Evolutionary conservation across 2,888 invertebrate species (phyloP), one percentile per base, ranked within the genome.

Genomic region (Dione vanillae): DNA sequence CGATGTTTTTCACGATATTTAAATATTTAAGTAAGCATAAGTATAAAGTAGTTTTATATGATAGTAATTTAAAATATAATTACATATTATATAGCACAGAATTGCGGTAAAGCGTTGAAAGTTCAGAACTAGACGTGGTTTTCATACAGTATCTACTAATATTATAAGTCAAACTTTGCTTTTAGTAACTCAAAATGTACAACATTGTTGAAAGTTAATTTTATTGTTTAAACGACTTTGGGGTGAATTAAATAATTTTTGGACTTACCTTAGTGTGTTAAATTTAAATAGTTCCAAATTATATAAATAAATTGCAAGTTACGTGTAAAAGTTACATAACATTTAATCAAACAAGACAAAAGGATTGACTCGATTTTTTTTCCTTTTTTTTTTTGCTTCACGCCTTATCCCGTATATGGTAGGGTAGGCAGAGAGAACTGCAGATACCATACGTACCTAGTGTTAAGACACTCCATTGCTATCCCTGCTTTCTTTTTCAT

Each of bases 91-190:
- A 58, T 11, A 66, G 66, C 67, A 52, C 69, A 65, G 71, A 73
- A 74, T 67, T 67, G 65, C 67, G 56, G 67, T 67, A 51, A 54
- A 74, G 49, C 69, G 67, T 59, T 45, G 54, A 75, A 70, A 71
- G 71, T 73, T 73, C 54, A 49, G 71, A 81, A 81, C 82, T 82
- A 79, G 76, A 78, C 75, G 75, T 75, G 72, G 72, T 75, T 73
- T 74, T 74, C 75, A 51, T 65, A 62, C 67, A 75, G 71, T 62
- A 73, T 75, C 68, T 73, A 77, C 71, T 75, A 75, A 76, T 78
- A 77, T 72, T 73, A 72, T 73, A 70, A 74, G 72, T 75, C 74
- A 67, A 76, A 76, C 74, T 78, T 78, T 71, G 76, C 76, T 75
- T 78, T 78, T 74, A 76, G 71, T 68, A 54, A 70, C 66, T 71